phyloP scores from a whole-genome alignment of 2,113 vertebrate species.

The Probosciger aterrimus region DNA sequence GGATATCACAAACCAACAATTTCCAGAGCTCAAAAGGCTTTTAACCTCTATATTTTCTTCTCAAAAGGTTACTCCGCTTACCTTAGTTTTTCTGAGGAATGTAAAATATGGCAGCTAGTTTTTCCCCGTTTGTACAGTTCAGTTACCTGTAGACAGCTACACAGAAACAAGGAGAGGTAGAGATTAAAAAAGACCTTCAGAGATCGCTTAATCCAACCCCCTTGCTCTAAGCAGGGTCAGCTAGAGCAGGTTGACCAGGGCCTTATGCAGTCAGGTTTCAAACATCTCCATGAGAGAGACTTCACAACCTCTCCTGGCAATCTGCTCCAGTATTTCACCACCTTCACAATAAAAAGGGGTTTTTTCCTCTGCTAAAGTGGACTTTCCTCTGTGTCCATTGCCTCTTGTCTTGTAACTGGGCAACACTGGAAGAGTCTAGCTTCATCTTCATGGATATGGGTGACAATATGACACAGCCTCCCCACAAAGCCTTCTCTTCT shows the following conservation, averaged over 20 bases:
- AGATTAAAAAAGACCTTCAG: neutral
- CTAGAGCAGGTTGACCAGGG: neutral
- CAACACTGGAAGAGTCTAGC: neutral
- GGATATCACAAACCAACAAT: neutral
- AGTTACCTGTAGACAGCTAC: neutral
- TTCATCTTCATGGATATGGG: neutral
- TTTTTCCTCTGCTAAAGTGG: neutral
- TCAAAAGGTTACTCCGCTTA: neutral
- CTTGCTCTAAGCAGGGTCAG: neutral
- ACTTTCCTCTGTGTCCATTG: neutral
- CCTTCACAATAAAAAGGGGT: neutral
- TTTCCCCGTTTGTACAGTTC: neutral
- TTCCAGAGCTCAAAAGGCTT: neutral
- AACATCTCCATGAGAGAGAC: neutral
- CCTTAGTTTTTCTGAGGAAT: neutral
- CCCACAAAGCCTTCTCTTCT: neutral
- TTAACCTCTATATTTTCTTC: neutral
- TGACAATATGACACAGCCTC: neutral
- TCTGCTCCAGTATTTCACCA: neutral
- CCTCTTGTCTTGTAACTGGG: neutral
- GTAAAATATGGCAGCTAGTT: neutral
- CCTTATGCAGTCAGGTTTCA: neutral
- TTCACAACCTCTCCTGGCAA: neutral
- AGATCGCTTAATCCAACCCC: neutral
- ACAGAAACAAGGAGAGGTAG: neutral